A percentile compares a stretch with the other conserved stretches of the same genome.
Evolutionary conservation across 1,140 invertebrate species (phyloP).

Genomic region (Lucilia cuprina): DNA sequence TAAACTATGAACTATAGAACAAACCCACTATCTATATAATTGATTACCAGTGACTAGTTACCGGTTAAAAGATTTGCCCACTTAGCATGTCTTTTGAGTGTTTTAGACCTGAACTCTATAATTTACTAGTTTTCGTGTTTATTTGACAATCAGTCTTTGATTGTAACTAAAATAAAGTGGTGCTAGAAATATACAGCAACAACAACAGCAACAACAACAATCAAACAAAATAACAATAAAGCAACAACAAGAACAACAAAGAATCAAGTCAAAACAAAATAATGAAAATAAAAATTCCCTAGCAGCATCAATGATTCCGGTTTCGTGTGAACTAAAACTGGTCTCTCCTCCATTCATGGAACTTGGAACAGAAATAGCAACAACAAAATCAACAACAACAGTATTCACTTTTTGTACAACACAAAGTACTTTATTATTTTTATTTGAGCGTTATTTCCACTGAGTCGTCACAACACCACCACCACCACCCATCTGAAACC

Average conservation of each 20-base stretch:
- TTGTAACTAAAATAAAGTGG: constrained; percentile 20
- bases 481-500: too few species aligned
- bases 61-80: too few species aligned
- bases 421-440: not conserved
- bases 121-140: not conserved
- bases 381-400: too few species aligned
- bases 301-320: constrained; percentile 23
- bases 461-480: too few species aligned
- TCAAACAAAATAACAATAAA: not conserved
- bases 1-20: too few species aligned
- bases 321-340: constrained; percentile 36
- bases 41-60: too few species aligned
- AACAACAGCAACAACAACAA: constrained; percentile 4
- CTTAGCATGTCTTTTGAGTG: too few species aligned
- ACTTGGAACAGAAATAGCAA: not conserved
- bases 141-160: not conserved
- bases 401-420: not conserved
- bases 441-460: too few species aligned
- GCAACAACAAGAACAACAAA: not conserved
- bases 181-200: constrained; percentile 20
- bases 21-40: too few species aligned
- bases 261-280: not conserved
- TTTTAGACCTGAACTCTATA: too few species aligned
- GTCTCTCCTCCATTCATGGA: constrained; percentile 6
- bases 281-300: not conserved